phyloP scores from a whole-genome alignment of 1,140 invertebrate species.

The Nebria ingens region DNA sequence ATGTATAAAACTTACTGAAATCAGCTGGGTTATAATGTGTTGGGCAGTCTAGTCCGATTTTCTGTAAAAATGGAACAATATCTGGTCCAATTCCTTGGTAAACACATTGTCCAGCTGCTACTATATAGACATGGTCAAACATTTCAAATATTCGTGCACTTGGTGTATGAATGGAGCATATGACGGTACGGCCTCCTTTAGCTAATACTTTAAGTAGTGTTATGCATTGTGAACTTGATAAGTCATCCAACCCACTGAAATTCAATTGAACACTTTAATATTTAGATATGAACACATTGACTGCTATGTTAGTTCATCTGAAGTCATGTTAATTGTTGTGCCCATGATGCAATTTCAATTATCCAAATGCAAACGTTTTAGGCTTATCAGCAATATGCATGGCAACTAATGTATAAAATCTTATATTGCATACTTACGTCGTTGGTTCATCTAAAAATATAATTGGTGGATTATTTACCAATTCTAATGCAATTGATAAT shows the following conservation, averaged over 20 bases:
- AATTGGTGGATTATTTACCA: constrained; percentile 92
- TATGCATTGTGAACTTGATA: constrained; percentile 64
- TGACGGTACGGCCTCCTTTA: constrained; percentile 68
- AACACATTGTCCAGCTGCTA: constrained; percentile 61
- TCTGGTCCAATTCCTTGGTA: constrained; percentile 57
- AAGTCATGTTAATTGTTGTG: too few species aligned
- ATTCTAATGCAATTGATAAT: constrained; percentile 82
- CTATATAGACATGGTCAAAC: constrained; percentile 68
- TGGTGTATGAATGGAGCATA: constrained; percentile 88
- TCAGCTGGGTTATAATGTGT: constrained; percentile 72
- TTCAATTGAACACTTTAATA: constrained; percentile 11
- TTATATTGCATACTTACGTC: too few species aligned
- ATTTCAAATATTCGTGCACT: constrained; percentile 66
- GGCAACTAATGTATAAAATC: too few species aligned
- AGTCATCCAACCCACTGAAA: constrained; percentile 62
- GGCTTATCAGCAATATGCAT: too few species aligned
- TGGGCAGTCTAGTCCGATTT: constrained; percentile 58
- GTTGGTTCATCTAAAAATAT: constrained; percentile 76
- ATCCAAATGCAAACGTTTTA: too few species aligned
- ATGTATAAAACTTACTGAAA: constrained; percentile 48
- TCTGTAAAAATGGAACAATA: constrained; percentile 56
- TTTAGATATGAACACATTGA: too few species aligned
- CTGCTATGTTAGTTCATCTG: too few species aligned
- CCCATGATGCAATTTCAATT: too few species aligned
- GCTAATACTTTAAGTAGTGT: constrained; percentile 67